Percentiles rank a stretch among this genome's conserved stretches.
These are phyloP conservation scores for Leuciscus waleckii DNA, from an alignment of 2,797 vertebrate genomes.

Conservation along the genomic window DNA sequence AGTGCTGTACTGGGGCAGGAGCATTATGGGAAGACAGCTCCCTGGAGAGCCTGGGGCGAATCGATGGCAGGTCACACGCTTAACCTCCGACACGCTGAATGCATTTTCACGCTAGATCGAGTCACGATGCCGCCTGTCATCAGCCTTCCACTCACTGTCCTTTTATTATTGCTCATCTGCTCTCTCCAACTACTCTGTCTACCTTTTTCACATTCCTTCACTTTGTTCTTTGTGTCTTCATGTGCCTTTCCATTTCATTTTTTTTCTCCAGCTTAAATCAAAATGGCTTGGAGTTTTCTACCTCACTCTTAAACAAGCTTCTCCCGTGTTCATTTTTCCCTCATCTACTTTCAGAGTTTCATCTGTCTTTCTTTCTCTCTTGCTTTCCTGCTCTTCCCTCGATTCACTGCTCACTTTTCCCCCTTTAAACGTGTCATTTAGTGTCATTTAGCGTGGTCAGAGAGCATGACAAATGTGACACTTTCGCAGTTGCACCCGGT, in stretches of 20 bases:
- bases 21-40: conserved; percentile 52
- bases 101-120: conserved; percentile 77
- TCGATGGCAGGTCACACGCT: conserved; percentile 74
- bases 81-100: conserved; percentile 70
- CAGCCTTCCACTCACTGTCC: conserved; percentile 58
- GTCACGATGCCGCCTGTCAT: conserved; percentile 72
- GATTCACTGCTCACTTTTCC: conserved; percentile 67
- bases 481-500: conserved; percentile 77
- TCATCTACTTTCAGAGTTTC: conserved; percentile 9
- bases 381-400: conserved; percentile 24
- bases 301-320: conserved; percentile 45
- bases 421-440: conserved; percentile 80
- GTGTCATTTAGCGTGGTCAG: conserved; percentile 82
- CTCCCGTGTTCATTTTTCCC: conserved; percentile 30
- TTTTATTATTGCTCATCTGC: conserved; percentile 45
- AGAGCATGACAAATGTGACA: conserved; percentile 83
- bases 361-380: conserved; percentile 30
- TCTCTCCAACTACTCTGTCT: conserved; percentile 5
- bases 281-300: conserved; percentile 4
- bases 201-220: conserved; percentile 47
- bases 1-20: conserved; percentile 17
- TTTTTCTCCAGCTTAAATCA: conserved; percentile 3
- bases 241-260: conserved; percentile 1
- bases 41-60: conserved; percentile 49
- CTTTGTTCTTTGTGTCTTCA: conserved; percentile 16